Evolutionary conservation across 2,797 vertebrate species (phyloP).

Genomic region (Propithecus perrieri): DNA sequence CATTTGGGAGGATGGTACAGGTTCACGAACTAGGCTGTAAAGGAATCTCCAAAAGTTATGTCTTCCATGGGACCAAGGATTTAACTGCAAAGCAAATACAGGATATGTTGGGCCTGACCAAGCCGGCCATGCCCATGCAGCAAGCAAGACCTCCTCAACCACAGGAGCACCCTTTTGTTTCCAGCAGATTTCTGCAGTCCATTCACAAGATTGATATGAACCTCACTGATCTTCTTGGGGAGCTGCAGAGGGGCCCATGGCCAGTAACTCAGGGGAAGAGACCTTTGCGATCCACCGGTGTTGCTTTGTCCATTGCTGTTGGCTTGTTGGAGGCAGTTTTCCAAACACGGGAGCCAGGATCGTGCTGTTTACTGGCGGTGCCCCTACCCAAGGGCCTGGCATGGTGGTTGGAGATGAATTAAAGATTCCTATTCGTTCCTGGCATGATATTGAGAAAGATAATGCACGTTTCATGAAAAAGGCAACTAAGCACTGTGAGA

Average conservation of each 20-base stretch:
- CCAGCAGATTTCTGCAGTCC: conserved; percentile 97
- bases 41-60: conserved; percentile 97
- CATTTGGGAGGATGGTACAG: conserved; percentile 98
- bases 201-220: conserved; percentile 98
- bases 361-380: conserved; percentile 97
- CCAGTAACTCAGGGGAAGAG: conserved; percentile 97
- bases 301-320: conserved; percentile 96
- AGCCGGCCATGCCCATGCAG: conserved; percentile 85
- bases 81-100: conserved; percentile 97
- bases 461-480: conserved; percentile 97
- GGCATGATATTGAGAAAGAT: conserved; percentile 99
- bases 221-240: conserved; percentile 96
- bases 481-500: conserved; percentile 88
- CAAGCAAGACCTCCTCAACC: conserved; percentile 89
- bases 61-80: conserved; percentile 97
- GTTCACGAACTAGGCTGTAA: conserved; percentile 97
- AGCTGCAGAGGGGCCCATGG: conserved; percentile 97
- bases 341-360: conserved; percentile 97
- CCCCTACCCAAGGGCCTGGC: conserved; percentile 96
- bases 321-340: conserved; percentile 95
- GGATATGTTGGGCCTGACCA: conserved; percentile 97
- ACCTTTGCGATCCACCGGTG: conserved; percentile 95
- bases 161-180: conserved; percentile 87
- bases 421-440: conserved; percentile 97
- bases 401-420: conserved; percentile 99